A percentile compares a stretch with the other conserved stretches of the same genome.
These are phyloP conservation scores for Paralvinella palmiformis DNA, from an alignment of 1,140 invertebrate genomes.

Conservation along the genomic window DNA sequence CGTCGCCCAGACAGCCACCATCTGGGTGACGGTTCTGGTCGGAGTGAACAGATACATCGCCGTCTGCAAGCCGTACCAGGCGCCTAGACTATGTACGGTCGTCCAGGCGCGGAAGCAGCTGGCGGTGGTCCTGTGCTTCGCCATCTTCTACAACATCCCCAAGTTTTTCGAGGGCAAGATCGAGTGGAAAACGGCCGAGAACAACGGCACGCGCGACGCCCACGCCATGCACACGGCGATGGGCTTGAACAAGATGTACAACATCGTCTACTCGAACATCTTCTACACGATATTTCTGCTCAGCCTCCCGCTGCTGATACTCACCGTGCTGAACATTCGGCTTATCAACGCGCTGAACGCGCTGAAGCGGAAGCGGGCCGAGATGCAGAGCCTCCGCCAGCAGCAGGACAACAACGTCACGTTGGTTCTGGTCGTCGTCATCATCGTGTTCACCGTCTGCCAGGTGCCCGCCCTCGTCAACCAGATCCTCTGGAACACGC, in stretches of 20 bases:
- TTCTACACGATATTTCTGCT: constrained; percentile 20
- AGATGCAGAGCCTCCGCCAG: constrained; percentile 22
- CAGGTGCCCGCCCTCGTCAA: constrained; percentile 21
- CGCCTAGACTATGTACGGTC: constrained; percentile 10
- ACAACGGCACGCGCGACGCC: background rate
- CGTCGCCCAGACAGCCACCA: constrained; percentile 16
- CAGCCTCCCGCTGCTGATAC: constrained; percentile 15
- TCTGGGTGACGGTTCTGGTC: constrained; percentile 22
- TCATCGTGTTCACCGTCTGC: constrained; percentile 21
- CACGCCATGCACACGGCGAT: background rate
- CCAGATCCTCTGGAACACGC: constrained; percentile 15
- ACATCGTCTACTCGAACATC: constrained; percentile 15
- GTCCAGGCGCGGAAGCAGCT: constrained; percentile 16
- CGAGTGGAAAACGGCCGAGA: background rate
- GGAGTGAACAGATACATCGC: constrained; percentile 20
- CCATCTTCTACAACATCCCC: constrained; percentile 17
- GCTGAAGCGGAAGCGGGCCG: constrained; percentile 13
- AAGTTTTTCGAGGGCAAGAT: constrained; percentile 2
- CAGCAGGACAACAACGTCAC: constrained; percentile 25
- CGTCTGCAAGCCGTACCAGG: constrained; percentile 18
- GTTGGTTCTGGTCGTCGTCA: constrained; percentile 20
- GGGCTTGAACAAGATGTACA: background rate
- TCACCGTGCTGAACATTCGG: constrained; percentile 19
- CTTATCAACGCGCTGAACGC: constrained; percentile 19
- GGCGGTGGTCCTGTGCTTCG: constrained; percentile 7